Base-by-base conservation (phyloP, 2,797 vertebrate species). In the Fringilla coelebs region DNA sequence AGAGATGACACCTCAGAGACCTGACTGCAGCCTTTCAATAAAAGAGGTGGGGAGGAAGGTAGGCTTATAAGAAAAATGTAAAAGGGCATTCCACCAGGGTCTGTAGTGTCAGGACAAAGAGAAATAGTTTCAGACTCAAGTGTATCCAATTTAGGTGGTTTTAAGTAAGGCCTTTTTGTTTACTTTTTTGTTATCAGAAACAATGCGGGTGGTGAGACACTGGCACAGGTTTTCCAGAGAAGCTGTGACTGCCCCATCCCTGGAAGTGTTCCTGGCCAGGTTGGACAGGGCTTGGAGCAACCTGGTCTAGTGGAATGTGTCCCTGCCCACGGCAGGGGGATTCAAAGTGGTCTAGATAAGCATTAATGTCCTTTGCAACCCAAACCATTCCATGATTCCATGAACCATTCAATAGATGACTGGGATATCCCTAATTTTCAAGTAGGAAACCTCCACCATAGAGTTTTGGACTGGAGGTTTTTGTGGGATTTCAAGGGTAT, bases 271-370 rank as follows among this genome's bases (percentile, higher is more conserved):
- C 2, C 18, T 54, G 5, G 18, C 11, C 41, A 29, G 48, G 28
- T 0, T 62, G 49, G n/a, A n/a, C n/a, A n/a, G n/a, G n/a, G n/a
- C n/a, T n/a, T n/a, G n/a, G 55, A 71, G 17, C 8, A 76, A 13
- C 17, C 6, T 26, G n/a, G 7, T 1, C 2, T 6, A 8, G n/a
- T 26, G 25, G 10, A 31, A 51, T 6, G 4, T 21, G 5, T 31
- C 36, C 32, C 29, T 63, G 24, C 5, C 25, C 29, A 11, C 5
- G 20, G 32, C 14, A 58, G 36, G 10, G 24, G 25, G 7, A 34
- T 51, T 28, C 26, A 66, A 43, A 84, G 5, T 21, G 11, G 19
- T n/a, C 29, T 10, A 57, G 12, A 40, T 9, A 21, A 65, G 38
- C 32, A 38, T 19, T 58, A 51, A 71, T 10, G 25, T 40, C 8